Percentiles rank a stretch among this genome's conserved stretches.
phyloP scores from a whole-genome alignment of 2,888 invertebrate species.

The Kryphioiulus occultus region DNA sequence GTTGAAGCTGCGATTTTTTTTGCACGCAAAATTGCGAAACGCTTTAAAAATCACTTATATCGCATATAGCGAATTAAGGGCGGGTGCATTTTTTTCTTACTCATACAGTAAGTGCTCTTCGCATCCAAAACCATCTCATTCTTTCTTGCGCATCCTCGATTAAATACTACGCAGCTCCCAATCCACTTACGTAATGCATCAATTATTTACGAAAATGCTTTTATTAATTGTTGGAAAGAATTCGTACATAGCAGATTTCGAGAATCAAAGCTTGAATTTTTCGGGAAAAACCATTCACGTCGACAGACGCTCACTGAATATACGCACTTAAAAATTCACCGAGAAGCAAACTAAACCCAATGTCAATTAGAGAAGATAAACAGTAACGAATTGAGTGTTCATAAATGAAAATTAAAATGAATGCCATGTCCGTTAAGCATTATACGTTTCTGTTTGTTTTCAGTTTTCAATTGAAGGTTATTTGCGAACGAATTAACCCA shows the following conservation, averaged over 20 bases:
- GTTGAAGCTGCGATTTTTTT: neutral
- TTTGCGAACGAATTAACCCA: neutral
- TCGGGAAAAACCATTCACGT: neutral
- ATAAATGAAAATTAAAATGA: neutral
- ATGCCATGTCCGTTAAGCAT: neutral
- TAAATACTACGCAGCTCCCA: neutral
- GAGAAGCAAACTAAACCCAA: neutral
- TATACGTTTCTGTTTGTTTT: neutral
- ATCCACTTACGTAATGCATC: conserved; percentile 32
- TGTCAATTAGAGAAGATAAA: neutral
- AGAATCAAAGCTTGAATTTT: neutral
- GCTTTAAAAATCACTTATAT: conserved; percentile 35
- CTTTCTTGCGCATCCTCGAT: neutral
- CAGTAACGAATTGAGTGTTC: neutral
- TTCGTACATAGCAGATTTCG: neutral
- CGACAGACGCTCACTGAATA: neutral
- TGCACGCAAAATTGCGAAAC: neutral
- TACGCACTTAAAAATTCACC: neutral
- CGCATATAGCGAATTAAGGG: conserved; percentile 32
- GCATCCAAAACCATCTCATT: neutral
- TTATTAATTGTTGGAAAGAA: neutral
- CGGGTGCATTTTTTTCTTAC: neutral
- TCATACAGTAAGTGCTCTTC: neutral
- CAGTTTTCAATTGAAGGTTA: neutral
- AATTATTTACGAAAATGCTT: conserved; percentile 27